Conservation (phyloP, 2,113 vertebrate genomes). For the Andinoacara biseriatus region DNA sequence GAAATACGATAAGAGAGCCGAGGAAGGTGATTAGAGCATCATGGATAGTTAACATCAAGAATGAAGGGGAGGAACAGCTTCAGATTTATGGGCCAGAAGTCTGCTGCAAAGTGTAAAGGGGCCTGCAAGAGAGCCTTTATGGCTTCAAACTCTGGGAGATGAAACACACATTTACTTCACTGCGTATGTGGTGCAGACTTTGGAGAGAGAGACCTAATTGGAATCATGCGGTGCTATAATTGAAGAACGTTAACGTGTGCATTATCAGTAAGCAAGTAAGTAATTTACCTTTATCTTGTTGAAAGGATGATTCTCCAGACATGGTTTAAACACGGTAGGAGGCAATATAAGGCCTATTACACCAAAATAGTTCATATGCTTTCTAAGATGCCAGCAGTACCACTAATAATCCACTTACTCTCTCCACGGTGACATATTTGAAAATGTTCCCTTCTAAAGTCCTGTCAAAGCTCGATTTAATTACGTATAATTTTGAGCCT, state of each 20-base stretch:
- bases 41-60: conserved; percentile 64
- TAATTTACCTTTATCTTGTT: conserved; percentile 57
- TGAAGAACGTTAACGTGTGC: conserved; percentile 56
- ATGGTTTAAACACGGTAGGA: conserved; percentile 33
- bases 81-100: conserved; percentile 61
- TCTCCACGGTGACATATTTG: conserved; percentile 49
- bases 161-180: conserved; percentile 43
- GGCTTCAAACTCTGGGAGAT: conserved; percentile 38
- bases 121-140: conserved; percentile 55
- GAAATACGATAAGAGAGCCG: conserved; percentile 48
- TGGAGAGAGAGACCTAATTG: conserved; percentile 52
- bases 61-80: conserved; percentile 43
- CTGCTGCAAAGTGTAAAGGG: conserved; percentile 44
- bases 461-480: conserved; percentile 64
- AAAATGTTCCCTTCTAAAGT: conserved; percentile 51
- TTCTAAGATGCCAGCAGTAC: conserved; percentile 42
- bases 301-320: conserved; percentile 55
- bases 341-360: conserved; percentile 17
- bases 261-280: conserved; percentile 44
- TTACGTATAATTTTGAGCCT: conserved; percentile 55
- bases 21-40: conserved; percentile 66
- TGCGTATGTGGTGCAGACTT: conserved; percentile 36
- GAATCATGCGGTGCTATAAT: conserved; percentile 53
- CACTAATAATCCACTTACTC: conserved; percentile 60
- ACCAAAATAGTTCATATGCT: conserved; percentile 37